Evolutionary conservation across 2,888 invertebrate genomes (phyloP).

Genomic region (Drosophila planitibia): DNA sequence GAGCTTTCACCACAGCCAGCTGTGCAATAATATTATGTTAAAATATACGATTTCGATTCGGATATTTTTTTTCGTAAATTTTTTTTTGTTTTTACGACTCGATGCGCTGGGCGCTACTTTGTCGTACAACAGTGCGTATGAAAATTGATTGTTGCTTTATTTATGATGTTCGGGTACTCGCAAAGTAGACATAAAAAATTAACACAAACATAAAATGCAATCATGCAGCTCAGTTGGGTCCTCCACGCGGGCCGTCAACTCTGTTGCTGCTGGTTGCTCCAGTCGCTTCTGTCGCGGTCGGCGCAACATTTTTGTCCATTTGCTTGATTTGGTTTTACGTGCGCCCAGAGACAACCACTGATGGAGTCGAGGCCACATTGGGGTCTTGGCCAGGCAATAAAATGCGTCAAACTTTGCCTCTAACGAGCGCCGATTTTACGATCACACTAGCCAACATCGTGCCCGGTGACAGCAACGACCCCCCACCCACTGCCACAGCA

Average conservation of each 20-base stretch:
- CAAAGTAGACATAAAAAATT: constrained; percentile 78
- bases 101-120: constrained; percentile 54
- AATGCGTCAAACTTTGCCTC: constrained; percentile 75
- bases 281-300: constrained; percentile 18
- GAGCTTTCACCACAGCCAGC: constrained; percentile 42
- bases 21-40: constrained; percentile 78
- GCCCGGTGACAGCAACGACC: constrained; percentile 7
- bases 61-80: constrained; percentile 5
- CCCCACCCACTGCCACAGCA: no score
- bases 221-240: constrained; percentile 67
- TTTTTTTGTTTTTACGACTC: constrained; percentile 62
- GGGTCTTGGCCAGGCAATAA: constrained; percentile 61
- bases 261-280: neutral
- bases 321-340: constrained; percentile 80
- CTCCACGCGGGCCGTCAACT: constrained; percentile 19
- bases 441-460: constrained; percentile 45
- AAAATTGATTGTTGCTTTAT: constrained; percentile 81
- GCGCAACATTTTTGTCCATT: constrained; percentile 61
- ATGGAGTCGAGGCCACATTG: constrained; percentile 31
- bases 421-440: constrained; percentile 77
- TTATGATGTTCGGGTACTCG: constrained; percentile 65
- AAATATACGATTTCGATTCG: constrained; percentile 77
- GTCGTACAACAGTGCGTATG: constrained; percentile 73
- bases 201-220: constrained; percentile 81
- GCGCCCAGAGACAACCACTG: constrained; percentile 58